phyloP scores from a whole-genome alignment of 2,888 invertebrate species.

The Pristionchus japonicus region DNA sequence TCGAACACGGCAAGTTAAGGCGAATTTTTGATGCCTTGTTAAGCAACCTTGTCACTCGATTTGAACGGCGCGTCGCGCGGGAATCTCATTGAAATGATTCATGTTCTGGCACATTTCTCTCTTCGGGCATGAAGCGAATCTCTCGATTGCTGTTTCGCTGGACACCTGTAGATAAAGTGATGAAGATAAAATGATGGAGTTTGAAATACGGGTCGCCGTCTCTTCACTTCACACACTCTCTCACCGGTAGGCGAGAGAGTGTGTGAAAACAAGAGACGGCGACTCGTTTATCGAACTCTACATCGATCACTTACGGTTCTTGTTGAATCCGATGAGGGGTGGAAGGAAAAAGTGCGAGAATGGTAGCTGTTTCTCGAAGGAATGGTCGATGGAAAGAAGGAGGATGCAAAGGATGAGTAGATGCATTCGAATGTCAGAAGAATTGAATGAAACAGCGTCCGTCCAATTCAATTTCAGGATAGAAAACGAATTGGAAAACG shows the following conservation, averaged over 20 bases:
- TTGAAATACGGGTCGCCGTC: no score
- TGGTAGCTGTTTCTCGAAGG: background rate
- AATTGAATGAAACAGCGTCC: background rate
- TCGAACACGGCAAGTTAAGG: no score
- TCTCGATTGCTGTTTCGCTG: background rate
- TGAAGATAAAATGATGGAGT: background rate
- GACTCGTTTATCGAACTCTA: no score
- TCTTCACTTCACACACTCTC: no score
- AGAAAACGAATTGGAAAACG: background rate
- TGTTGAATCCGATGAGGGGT: conserved; percentile 2
- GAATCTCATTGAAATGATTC: background rate
- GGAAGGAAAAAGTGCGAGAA: background rate
- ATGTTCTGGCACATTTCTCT: background rate
- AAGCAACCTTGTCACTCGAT: no score
- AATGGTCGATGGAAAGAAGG: background rate
- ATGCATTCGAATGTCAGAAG: background rate
- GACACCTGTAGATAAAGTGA: background rate
- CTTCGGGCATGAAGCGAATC: background rate
- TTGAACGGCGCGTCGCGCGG: no score
- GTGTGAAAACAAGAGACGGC: no score
- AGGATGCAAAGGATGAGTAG: background rate
- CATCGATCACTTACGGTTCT: conserved; percentile 2
- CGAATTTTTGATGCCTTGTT: no score
- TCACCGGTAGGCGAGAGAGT: no score
- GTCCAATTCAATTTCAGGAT: background rate